Evolutionary conservation across 1,140 invertebrate genomes (phyloP), one percentile per base, ranked within the genome.

Genomic region (Trichonephila inaurata): DNA sequence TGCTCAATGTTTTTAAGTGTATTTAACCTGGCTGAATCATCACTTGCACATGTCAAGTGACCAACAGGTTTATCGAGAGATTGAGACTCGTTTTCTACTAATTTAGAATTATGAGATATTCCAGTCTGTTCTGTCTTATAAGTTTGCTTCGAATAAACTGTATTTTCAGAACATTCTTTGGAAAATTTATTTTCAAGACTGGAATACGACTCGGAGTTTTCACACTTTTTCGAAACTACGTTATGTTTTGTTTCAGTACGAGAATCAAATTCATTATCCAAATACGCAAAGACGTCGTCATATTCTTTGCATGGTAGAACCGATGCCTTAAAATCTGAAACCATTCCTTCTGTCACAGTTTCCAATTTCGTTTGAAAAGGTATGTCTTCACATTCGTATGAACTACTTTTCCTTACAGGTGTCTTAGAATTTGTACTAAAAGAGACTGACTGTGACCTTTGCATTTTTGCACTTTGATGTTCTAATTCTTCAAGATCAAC

Each of bases 271-370:
- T 87, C 83, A 44, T 81, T 44, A 87, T 61, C 33, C 33, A 92
- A 7, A 6, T 85, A 44, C 3, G 24, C 61, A 60, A 83, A 61
- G 0, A 21, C 62, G 6, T 92, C 82, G 2, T 92, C 90, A 14
- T 85, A 62, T 85, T 64, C 81, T 28, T 61, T 69, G 61, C 5
- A 7, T 66, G 10, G 4, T 19, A 12, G 21, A 88, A 10, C 61
- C 0, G 16, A 33, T 33, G 24, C 21, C 4, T 64, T 66, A 6
- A 66, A 92, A 64, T 85, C 7, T 12, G 28, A 66, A 40, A 60
- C 44, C n/a, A 6, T 91, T 51, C 89, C 91, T 86, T 92, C 91
- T 24, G 81, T 44, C 2, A 92, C 91, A 1, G 91, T 92, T 58
- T 92, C 82, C 14, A 93, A 51, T 4, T 21, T 87, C 58, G 10